phyloP scores from a whole-genome alignment of 1,140 invertebrate species.

The Tribolium madens region DNA sequence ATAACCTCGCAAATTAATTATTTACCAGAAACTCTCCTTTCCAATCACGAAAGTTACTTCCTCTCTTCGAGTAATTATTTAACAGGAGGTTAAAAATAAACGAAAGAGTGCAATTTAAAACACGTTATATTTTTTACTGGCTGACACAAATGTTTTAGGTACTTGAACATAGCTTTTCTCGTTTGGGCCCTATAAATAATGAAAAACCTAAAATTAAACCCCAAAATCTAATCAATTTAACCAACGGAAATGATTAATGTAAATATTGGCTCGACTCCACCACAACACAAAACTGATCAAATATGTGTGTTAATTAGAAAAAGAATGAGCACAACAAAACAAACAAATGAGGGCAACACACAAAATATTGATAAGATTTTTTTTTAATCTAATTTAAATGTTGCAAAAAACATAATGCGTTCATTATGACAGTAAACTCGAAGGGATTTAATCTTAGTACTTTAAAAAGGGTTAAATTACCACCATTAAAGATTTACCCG shows the following conservation, averaged over 20 bases:
- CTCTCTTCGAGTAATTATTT: background rate
- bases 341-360: background rate
- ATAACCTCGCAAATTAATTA: background rate
- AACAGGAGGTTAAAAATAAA: background rate
- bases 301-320: background rate
- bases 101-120: slow-evolving; percentile 1
- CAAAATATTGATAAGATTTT: too few species aligned
- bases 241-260: background rate
- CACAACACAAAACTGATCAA: background rate
- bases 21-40: background rate
- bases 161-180: background rate
- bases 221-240: background rate
- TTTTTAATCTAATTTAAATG: too few species aligned
- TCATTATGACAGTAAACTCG: too few species aligned
- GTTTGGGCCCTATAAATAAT: background rate
- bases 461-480: too few species aligned
- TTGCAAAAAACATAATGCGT: too few species aligned
- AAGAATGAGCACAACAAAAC: background rate
- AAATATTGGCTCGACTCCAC: background rate
- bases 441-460: too few species aligned
- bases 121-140: background rate
- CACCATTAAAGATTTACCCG: too few species aligned
- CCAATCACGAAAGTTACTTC: slow-evolving; percentile 8
- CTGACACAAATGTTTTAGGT: too few species aligned
- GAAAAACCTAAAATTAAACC: slow-evolving; percentile 1